Evolutionary conservation across 2,113 vertebrate genomes (phyloP).

Genomic region (Mastomys coucha): DNA sequence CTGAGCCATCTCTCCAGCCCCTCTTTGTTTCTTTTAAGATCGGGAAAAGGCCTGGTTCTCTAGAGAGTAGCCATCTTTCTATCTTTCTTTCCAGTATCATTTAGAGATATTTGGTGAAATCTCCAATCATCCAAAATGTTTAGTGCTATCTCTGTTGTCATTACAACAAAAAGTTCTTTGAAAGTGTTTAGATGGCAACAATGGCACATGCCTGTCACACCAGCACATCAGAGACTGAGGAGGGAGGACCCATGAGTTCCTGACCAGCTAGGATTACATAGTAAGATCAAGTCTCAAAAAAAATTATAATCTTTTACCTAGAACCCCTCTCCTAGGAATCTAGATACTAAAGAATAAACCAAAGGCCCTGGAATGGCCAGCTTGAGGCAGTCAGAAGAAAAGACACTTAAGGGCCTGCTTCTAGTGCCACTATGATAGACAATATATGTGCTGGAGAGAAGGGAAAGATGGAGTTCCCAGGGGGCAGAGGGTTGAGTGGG

Average conservation of each 20-base stretch:
- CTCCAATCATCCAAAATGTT: background rate
- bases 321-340: background rate
- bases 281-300: background rate
- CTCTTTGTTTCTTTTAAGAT: background rate
- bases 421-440: no score
- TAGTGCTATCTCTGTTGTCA: background rate
- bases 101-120: conserved; percentile 9
- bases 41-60: background rate
- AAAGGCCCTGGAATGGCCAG: no score
- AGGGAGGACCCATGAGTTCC: background rate
- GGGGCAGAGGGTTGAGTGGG: no score
- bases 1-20: no score
- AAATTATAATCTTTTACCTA: conserved; percentile 13
- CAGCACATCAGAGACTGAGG: background rate
- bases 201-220: background rate
- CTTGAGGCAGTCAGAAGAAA: no score
- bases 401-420: no score
- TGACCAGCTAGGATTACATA: background rate
- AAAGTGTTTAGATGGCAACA: background rate
- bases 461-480: no score
- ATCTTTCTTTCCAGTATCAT: background rate
- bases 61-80: background rate
- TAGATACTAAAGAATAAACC: background rate
- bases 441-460: no score
- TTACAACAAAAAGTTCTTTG: background rate